Percentiles rank a stretch among this genome's conserved stretches.
Conservation (phyloP, 2,797 vertebrate species). For the Sebastes trivittatus region DNA sequence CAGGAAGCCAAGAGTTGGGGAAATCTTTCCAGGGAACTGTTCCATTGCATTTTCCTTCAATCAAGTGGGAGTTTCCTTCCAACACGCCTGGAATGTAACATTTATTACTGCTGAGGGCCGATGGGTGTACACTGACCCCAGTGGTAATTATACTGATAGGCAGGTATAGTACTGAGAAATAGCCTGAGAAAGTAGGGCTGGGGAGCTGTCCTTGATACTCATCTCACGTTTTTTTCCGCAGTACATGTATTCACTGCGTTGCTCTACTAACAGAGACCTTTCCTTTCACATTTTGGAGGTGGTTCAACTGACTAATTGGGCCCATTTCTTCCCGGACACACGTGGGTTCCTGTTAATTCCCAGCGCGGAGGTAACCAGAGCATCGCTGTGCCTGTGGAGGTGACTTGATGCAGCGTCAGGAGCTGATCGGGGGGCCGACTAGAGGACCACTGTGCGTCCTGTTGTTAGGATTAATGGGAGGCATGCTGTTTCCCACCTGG, state of each 20-base stretch:
- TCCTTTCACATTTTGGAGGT: slow-evolving; percentile 35
- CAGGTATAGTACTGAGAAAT: slow-evolving; percentile 16
- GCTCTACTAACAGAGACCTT: slow-evolving; percentile 43
- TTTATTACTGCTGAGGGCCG: slow-evolving; percentile 22
- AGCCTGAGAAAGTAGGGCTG: slow-evolving; percentile 2
- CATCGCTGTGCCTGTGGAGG: slow-evolving; percentile 2
- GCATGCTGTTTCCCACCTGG: slow-evolving; percentile 42
- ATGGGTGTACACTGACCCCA: slow-evolving; percentile 18
- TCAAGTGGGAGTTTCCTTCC: slow-evolving; percentile 12
- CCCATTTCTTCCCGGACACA: slow-evolving; percentile 18
- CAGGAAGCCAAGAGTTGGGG: not conserved
- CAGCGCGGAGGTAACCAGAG: slow-evolving; percentile 35
- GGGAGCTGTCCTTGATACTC: slow-evolving; percentile 26
- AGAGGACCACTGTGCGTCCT: slow-evolving; percentile 25
- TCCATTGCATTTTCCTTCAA: slow-evolving; percentile 8
- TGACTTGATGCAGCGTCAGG: slow-evolving; percentile 13
- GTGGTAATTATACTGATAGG: slow-evolving; percentile 35
- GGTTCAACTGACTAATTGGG: slow-evolving; percentile 55
- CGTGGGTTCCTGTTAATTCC: slow-evolving; percentile 32
- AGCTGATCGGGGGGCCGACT: not conserved
- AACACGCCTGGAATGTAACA: slow-evolving; percentile 9
- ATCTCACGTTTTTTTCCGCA: not conserved
- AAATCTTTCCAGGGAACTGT: slow-evolving; percentile 5
- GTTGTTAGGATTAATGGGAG: slow-evolving; percentile 51
- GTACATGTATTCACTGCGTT: slow-evolving; percentile 15